These are phyloP conservation scores for Halocynthia aurantium DNA, from an alignment of 23 tunicate species.

Conservation along the genomic window DNA sequence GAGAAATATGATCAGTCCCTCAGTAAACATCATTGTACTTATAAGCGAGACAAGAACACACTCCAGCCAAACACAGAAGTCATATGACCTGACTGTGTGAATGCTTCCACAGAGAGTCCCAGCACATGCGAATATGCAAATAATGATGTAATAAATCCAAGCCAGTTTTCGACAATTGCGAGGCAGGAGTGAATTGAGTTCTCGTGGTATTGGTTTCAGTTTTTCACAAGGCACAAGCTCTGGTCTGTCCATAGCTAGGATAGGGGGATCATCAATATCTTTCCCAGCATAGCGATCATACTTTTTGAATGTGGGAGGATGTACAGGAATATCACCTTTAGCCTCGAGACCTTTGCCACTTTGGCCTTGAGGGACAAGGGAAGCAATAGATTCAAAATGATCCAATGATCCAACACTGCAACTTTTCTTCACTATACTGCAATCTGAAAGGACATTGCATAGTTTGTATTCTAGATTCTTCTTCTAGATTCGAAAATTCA, in stretches of 20 bases:
- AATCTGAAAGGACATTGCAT: too few relatives aligned
- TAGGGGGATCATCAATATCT: background rate
- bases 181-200: slow-evolving; percentile 32
- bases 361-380: background rate
- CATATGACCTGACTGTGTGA: slow-evolving; percentile 1
- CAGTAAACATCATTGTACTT: slow-evolving; percentile 40
- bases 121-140: background rate
- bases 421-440: too few relatives aligned
- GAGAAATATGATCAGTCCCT: slow-evolving; percentile 20
- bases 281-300: too few relatives aligned
- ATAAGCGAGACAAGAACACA: slow-evolving; percentile 32
- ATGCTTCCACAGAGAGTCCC: slow-evolving; percentile 28
- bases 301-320: slow-evolving; percentile 1
- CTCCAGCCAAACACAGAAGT: slow-evolving; percentile 51
- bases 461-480: too few relatives aligned
- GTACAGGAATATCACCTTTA: background rate
- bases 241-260: slow-evolving; percentile 61
- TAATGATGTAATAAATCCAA: slow-evolving; percentile 40
- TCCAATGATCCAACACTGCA: background rate
- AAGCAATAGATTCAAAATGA: background rate
- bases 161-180: slow-evolving; percentile 43
- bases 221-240: slow-evolving; percentile 80
- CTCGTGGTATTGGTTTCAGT: slow-evolving; percentile 49
- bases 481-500: too few relatives aligned
- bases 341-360: too few relatives aligned